These are phyloP conservation scores for Coendou prehensilis DNA, from an alignment of 2,797 vertebrate genomes.

Conservation along the genomic window DNA sequence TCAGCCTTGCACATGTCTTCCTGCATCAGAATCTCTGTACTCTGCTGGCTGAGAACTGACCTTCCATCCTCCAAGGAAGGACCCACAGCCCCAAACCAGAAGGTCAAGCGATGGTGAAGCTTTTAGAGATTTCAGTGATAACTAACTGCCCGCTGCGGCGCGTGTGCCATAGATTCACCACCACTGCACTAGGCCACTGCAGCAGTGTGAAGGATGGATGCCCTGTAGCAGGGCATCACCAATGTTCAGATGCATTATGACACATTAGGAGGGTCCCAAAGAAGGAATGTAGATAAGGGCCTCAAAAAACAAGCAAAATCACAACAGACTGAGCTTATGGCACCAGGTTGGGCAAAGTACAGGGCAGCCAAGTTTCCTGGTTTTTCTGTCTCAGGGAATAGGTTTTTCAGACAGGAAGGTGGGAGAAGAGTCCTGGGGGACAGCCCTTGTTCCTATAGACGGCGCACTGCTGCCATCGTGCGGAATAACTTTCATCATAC, in stretches of 20 bases:
- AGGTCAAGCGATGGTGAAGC: too few species aligned
- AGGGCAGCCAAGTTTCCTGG: not conserved
- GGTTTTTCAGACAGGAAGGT: not conserved
- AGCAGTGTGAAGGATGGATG: conserved; percentile 95
- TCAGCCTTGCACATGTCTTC: not conserved
- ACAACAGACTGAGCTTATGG: not conserved
- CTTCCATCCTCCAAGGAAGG: not conserved
- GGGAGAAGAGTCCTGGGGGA: not conserved
- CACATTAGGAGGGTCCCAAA: not conserved
- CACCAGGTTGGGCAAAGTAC: not conserved
- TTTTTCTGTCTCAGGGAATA: rapidly evolving
- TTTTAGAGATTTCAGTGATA: too few species aligned
- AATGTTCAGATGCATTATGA: not conserved
- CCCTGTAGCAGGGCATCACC: not conserved
- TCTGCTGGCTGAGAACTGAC: not conserved
- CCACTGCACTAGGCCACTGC: conserved; percentile 90
- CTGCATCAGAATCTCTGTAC: not conserved
- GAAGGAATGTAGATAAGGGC: not conserved
- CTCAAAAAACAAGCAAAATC: not conserved
- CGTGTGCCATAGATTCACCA: too few species aligned
- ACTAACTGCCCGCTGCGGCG: too few species aligned
- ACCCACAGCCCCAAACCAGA: too few species aligned
- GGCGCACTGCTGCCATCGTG: not conserved
- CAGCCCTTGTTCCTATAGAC: rapidly evolving
- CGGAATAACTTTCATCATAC: not conserved